Conservation (phyloP, 2,797 vertebrate genomes). For the Heterohyrax brucei region DNA sequence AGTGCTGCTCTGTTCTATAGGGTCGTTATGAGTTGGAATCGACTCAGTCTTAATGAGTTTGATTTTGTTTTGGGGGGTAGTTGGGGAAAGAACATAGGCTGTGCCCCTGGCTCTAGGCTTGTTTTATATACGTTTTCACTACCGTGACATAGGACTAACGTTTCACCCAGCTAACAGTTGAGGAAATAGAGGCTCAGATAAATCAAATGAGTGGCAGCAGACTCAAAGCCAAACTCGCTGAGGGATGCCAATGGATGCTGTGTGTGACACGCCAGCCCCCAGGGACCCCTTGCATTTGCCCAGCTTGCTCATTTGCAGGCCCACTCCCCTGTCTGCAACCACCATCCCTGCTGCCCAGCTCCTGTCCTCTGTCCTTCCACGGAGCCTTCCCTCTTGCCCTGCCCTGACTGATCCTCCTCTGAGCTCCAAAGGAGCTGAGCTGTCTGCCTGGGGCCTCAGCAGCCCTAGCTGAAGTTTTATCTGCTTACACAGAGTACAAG, state of each 20-base stretch:
- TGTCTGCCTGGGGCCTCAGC: background rate
- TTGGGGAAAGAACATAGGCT: background rate
- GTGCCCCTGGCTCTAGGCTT: background rate
- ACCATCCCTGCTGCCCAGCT: background rate
- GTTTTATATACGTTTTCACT: background rate
- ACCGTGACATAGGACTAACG: background rate
- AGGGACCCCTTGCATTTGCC: background rate
- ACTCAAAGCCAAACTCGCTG: background rate
- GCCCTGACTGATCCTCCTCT: background rate
- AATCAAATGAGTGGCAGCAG: background rate
- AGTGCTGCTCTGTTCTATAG: no score
- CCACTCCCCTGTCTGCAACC: background rate
- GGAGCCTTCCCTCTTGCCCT: background rate
- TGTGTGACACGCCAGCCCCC: background rate
- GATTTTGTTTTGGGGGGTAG: no score
- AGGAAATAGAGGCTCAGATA: background rate
- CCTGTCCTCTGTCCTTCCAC: no score
- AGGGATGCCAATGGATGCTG: background rate
- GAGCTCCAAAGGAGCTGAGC: background rate
- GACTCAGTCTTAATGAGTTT: no score
- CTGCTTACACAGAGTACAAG: background rate
- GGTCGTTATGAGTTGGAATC: no score
- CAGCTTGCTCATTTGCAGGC: accelerated
- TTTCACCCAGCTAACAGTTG: background rate
- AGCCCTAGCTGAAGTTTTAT: background rate